Conservation (phyloP, 1,140 invertebrate genomes). For the Muscidifurax raptorellus region DNA sequence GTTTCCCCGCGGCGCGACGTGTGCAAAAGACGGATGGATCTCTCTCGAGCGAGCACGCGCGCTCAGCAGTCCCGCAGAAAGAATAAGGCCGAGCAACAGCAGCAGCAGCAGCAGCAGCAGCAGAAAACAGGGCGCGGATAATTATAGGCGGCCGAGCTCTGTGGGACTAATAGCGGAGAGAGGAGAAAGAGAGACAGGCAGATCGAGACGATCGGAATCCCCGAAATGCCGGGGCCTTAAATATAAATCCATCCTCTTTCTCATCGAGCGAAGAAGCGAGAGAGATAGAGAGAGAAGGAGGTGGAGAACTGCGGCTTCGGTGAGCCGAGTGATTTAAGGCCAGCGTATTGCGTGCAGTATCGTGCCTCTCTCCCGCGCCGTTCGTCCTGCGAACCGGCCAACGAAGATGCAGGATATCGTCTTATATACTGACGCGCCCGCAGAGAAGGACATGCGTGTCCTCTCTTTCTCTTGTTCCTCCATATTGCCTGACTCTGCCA, state of each 20-base stretch:
- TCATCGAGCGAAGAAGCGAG: constrained; percentile 4
- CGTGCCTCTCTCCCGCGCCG: background rate
- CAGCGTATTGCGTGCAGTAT: constrained; percentile 17
- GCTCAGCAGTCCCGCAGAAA: background rate
- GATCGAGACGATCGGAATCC: constrained; percentile 62
- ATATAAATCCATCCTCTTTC: constrained; percentile 72
- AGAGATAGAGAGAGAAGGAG: background rate
- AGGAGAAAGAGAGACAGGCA: background rate
- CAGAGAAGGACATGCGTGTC: background rate
- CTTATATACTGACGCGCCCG: background rate
- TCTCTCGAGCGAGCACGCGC: constrained; percentile 24
- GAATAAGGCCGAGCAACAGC: constrained; percentile 39
- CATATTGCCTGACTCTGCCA: background rate
- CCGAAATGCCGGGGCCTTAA: constrained; percentile 65
- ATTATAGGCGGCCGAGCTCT: constrained; percentile 31
- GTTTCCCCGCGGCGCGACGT: constrained; percentile 46
- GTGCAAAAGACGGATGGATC: constrained; percentile 54
- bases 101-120: background rate
- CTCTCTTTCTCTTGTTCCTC: background rate
- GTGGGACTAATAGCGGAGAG: constrained; percentile 12
- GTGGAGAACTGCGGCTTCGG: constrained; percentile 36
- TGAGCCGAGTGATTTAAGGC: constrained; percentile 60
- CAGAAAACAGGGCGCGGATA: constrained; percentile 19
- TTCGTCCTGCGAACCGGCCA: constrained; percentile 51
- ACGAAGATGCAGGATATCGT: background rate